Evolutionary conservation across 92 coral and sea anemone species (phyloP), one percentile per base, ranked within the genome.

Genomic region (Epizoanthus ramosus): DNA sequence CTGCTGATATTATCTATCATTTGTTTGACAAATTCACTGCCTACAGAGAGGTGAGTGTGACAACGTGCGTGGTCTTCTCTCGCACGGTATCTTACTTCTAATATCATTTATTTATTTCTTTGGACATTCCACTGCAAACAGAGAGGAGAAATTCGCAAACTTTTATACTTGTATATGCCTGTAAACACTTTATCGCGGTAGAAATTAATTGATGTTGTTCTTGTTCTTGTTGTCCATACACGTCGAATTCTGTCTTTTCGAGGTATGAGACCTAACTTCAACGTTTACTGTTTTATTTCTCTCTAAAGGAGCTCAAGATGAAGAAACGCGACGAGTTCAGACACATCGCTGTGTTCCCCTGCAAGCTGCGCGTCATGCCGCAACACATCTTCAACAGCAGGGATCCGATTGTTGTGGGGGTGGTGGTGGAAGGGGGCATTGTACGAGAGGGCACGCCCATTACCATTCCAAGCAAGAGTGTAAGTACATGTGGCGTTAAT

Each of bases 1-100:
- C 98, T 14, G 99, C 99, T 16, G 99, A 97, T 56, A 97, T 97
- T 31, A 97, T 97, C 61, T 97, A 97, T 63, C 99, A 97, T 83
- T 88, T 96, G 88, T 96, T 96, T 80, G 99, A 96, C 84, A 96
- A 96, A 69, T 96, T 96, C 79, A 96, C 91, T 22, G 91, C 90
- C 31, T 96, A 88, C 77, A 90, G 98, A 85, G 99, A 96, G 92
- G 99, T 96, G 65, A 63, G 88, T 31, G 15, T 22, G 9, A 28
- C 43, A 41, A 70, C 2, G n/a, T 45, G 21, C 3, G n/a, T 23
- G 74, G 12, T 14, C 3, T 8, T 5, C 45, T 69, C 54, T 0
- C 28, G 43, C 31, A 28, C 31, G 31, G 31, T 28, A 28, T 2
- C 31, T 28, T 28, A 28, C 2, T 28, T 28, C 31, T 28, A 2